Percentiles rank a stretch among this genome's conserved stretches.
phyloP scores from a whole-genome alignment of 37 sponge, comb jelly and placozoan species.

The Haliclona indistincta region DNA sequence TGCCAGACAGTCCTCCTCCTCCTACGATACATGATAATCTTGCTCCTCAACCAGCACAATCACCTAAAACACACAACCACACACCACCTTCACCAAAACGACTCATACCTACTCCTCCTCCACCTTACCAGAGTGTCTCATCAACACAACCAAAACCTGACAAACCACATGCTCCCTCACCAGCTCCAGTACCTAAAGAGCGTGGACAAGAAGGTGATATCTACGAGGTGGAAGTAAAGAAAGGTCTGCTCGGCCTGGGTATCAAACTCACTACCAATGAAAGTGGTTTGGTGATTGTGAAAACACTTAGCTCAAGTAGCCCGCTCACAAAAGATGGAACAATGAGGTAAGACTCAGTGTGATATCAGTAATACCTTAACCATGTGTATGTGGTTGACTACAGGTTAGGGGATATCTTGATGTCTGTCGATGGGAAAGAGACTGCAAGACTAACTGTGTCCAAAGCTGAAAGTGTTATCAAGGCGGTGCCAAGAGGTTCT shows the following conservation, averaged over 20 bases:
- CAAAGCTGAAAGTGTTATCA: constrained; percentile 42
- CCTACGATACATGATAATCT: constrained; percentile 1
- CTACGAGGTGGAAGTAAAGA: constrained; percentile 68
- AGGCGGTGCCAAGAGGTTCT: constrained; percentile 49
- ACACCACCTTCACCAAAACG: neutral
- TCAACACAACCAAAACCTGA: neutral
- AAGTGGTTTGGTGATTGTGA: constrained; percentile 55
- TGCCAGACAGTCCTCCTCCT: neutral
- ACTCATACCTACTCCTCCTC: neutral
- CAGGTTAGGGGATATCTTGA: constrained; percentile 71
- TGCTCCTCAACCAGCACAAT: neutral
- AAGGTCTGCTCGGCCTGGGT: constrained; percentile 66
- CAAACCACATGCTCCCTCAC: neutral
- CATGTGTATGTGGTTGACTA: neutral
- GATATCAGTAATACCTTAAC: neutral
- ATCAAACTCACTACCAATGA: constrained; percentile 24
- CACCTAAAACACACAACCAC: neutral
- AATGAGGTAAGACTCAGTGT: constrained; percentile 33
- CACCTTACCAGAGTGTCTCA: neutral
- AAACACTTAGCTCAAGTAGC: constrained; percentile 40
- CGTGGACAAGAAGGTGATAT: constrained; percentile 32
- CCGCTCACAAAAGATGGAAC: constrained; percentile 65
- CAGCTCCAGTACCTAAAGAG: neutral
- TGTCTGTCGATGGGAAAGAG: constrained; percentile 57
- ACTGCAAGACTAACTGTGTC: constrained; percentile 20